These are phyloP conservation scores for Platycercus adscitus DNA, from an alignment of 2,113 vertebrate species.

Conservation along the genomic window DNA sequence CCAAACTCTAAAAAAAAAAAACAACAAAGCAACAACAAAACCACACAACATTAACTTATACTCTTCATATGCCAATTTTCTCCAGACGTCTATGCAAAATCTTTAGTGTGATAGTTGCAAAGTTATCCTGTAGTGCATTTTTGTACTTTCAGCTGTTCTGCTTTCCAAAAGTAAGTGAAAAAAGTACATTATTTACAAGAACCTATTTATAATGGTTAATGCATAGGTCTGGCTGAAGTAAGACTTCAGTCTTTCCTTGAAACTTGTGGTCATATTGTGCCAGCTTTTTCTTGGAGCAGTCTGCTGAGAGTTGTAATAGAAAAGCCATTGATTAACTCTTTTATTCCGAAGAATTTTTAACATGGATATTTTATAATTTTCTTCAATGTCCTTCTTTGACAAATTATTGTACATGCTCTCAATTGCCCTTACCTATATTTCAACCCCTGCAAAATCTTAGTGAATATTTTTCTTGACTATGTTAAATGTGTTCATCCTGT, in stretches of 20 bases:
- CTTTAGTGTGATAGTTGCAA: not conserved
- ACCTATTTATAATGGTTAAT: slow-evolving; percentile 17
- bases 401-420: not conserved
- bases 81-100: not conserved
- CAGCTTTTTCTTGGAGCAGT: not conserved
- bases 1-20: not conserved
- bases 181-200: slow-evolving; percentile 7
- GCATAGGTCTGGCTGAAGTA: not conserved
- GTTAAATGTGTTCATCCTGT: not conserved
- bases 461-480: not conserved
- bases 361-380: not conserved
- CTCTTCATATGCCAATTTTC: not conserved
- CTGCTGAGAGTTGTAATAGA: not conserved
- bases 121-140: not conserved
- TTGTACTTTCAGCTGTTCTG: not conserved
- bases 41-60: not conserved
- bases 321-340: not conserved
- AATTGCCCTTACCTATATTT: not conserved
- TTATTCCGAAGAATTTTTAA: not conserved
- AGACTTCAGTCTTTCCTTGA: not conserved
- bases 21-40: not conserved
- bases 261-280: not conserved
- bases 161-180: not conserved
- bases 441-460: not conserved
- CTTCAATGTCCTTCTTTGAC: not conserved